Conservation (phyloP, 2,797 vertebrate species). For the Lepus oiostolus region DNA sequence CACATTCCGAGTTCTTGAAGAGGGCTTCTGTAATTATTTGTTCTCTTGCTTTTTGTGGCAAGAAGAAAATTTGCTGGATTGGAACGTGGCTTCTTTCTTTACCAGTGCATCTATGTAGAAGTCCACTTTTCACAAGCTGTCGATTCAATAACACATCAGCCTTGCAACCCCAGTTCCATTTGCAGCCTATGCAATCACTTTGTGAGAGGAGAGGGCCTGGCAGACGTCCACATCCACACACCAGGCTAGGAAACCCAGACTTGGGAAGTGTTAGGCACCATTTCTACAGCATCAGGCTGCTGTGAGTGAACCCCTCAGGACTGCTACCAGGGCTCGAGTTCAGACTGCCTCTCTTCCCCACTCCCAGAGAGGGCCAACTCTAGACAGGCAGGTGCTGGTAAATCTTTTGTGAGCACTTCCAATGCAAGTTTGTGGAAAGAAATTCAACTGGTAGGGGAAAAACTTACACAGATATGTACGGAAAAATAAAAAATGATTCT, state of each 20-base stretch:
- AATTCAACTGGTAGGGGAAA: neutral
- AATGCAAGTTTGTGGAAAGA: conserved; percentile 21
- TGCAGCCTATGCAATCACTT: neutral
- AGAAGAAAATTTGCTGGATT: conserved; percentile 22
- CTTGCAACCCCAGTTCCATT: neutral
- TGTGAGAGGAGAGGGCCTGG: neutral
- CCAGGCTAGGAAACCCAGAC: neutral
- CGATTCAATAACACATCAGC: neutral
- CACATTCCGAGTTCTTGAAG: neutral
- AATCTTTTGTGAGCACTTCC: neutral
- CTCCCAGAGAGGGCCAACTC: neutral
- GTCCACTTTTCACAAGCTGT: conserved; percentile 27
- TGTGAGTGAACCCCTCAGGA: neutral
- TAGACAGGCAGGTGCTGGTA: neutral
- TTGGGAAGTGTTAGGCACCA: no score
- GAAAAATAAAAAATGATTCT: neutral
- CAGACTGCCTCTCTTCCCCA: neutral
- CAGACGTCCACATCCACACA: neutral
- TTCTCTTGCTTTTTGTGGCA: conserved; percentile 64
- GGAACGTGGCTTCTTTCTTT: conserved; percentile 41
- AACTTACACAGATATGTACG: neutral
- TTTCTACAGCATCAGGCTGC: neutral
- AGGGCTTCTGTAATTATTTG: conserved; percentile 61
- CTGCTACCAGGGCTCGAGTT: neutral
- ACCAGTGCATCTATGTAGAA: conserved; percentile 45